A percentile compares a stretch with the other conserved stretches of the same genome.
These are phyloP conservation scores for Archivesica marissinica DNA, from an alignment of 1,140 invertebrate genomes.

Conservation along the genomic window DNA sequence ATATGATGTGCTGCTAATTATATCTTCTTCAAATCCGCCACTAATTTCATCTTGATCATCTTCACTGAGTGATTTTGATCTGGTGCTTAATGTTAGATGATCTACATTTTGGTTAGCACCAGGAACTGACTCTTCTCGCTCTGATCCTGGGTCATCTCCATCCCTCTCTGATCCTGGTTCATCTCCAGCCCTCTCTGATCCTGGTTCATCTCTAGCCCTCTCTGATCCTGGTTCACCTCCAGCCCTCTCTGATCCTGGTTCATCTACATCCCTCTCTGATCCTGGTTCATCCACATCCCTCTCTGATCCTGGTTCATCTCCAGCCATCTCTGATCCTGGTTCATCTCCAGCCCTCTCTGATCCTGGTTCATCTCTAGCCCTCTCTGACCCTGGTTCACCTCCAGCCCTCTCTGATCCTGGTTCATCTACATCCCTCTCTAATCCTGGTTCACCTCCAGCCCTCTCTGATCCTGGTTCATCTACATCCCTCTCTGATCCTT, in stretches of 20 bases:
- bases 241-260: too few relatives aligned
- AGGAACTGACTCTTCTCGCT: neutral
- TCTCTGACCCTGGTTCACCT: neutral
- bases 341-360: neutral
- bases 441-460: neutral
- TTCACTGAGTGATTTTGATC: neutral
- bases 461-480: neutral
- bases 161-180: neutral
- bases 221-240: too few relatives aligned
- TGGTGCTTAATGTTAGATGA: neutral
- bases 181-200: neutral
- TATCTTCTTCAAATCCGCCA: neutral
- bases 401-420: neutral
- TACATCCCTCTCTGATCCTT: neutral
- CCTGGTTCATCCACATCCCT: neutral
- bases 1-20: slow-evolving; percentile 27
- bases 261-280: neutral
- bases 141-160: neutral
- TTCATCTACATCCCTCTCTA: neutral
- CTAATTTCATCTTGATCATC: slow-evolving; percentile 11
- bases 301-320: too few relatives aligned
- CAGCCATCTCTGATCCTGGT: neutral
- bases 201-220: too few relatives aligned
- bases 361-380: neutral
- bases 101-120: neutral